phyloP scores from a whole-genome alignment of 2,113 vertebrate species.

The Prionailurus bengalensis region DNA sequence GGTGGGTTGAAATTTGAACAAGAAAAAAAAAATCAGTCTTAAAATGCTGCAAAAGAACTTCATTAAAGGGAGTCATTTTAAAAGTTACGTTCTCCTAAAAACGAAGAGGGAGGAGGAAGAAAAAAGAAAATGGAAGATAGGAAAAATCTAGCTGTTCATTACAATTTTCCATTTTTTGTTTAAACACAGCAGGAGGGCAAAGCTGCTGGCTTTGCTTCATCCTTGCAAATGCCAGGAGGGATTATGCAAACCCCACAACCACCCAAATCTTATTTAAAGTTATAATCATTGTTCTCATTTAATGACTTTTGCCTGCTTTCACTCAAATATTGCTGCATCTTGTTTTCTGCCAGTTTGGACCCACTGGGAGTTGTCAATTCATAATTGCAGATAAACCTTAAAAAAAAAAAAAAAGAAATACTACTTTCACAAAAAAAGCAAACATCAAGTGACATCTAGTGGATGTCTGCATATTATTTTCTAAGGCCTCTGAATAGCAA shows the following conservation, averaged over 20 bases:
- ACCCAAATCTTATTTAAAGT: conserved; percentile 86
- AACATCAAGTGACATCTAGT: conserved; percentile 90
- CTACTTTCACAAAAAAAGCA: conserved; percentile 73
- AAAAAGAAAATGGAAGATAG: conserved; percentile 81
- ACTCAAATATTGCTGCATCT: conserved; percentile 83
- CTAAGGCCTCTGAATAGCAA: background rate
- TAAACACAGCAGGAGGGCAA: conserved; percentile 87
- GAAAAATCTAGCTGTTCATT: conserved; percentile 85
- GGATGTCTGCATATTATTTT: conserved; percentile 70
- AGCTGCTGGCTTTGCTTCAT: conserved; percentile 84
- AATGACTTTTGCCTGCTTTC: conserved; percentile 85
- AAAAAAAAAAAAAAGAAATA: conserved; percentile 14
- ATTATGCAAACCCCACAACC: conserved; percentile 87
- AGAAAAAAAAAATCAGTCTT: conserved; percentile 66
- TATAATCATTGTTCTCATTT: conserved; percentile 84
- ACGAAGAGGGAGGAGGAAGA: conserved; percentile 51
- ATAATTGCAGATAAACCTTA: conserved; percentile 80
- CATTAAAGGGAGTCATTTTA: conserved; percentile 59
- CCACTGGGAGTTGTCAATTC: conserved; percentile 81
- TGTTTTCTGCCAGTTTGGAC: conserved; percentile 83
- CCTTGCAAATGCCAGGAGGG: conserved; percentile 82
- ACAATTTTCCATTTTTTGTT: conserved; percentile 88
- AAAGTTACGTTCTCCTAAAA: conserved; percentile 71
- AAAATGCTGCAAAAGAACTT: conserved; percentile 10
- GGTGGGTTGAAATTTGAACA: conserved; percentile 62